Evolutionary conservation across 2,113 vertebrate genomes (phyloP).

Genomic region (Phoxinus phoxinus): DNA sequence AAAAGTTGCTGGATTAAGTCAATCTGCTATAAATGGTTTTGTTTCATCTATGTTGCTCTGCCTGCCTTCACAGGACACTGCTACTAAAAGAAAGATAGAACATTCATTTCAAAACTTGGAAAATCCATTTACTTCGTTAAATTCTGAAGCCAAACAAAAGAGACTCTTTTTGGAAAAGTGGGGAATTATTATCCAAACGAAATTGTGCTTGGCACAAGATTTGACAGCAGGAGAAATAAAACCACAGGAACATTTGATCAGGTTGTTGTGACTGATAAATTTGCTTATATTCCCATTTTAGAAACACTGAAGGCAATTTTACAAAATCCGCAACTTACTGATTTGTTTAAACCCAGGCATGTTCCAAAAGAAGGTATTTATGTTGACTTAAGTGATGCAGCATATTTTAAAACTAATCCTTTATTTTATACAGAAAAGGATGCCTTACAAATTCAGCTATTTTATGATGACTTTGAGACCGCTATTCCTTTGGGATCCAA

Average conservation of each 20-base stretch:
- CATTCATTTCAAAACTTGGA: background rate
- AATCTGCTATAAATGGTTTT: too few species aligned
- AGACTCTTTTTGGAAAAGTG: constrained; percentile 2
- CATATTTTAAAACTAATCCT: too few species aligned
- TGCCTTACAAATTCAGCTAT: too few species aligned
- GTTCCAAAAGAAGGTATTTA: too few species aligned
- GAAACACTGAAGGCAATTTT: constrained; percentile 49
- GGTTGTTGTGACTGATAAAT: constrained; percentile 52
- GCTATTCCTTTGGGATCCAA: too few species aligned
- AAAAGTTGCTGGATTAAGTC: too few species aligned
- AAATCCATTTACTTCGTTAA: background rate
- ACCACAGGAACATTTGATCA: constrained; percentile 55
- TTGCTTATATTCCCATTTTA: constrained; percentile 54
- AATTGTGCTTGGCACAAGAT: too few species aligned
- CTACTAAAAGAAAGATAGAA: constrained; percentile 30
- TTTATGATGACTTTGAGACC: too few species aligned
- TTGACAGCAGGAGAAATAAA: constrained; percentile 54
- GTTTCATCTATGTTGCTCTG: background rate
- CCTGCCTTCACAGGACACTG: background rate
- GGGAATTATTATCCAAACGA: background rate
- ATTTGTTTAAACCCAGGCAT: too few species aligned
- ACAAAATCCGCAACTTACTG: too few species aligned
- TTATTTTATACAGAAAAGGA: too few species aligned
- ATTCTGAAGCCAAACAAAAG: background rate
- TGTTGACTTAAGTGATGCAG: too few species aligned